Percentiles rank a stretch among this genome's conserved stretches.
Evolutionary conservation across 1,140 invertebrate species (phyloP).

Genomic region (Bombus superbus): DNA sequence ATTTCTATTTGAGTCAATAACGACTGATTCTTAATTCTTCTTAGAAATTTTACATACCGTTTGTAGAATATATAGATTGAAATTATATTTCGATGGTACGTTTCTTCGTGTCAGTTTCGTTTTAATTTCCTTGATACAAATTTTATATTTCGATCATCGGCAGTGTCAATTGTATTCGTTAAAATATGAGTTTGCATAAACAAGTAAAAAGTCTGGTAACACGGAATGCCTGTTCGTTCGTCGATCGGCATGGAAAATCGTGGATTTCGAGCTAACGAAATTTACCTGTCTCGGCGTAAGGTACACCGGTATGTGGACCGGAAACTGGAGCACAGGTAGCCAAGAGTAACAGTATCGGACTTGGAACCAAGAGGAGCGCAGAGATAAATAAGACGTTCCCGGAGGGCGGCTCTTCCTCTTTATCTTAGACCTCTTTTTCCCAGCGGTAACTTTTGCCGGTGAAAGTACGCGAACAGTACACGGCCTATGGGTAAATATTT

Average conservation of each 20-base stretch:
- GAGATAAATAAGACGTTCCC: slow-evolving; percentile 6
- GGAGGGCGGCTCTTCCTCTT: background rate
- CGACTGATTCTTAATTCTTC: too few relatives aligned
- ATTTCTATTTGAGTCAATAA: too few relatives aligned
- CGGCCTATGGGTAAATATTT: slow-evolving; percentile 3
- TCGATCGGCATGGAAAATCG: background rate
- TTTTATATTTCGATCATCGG: too few relatives aligned
- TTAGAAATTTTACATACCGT: too few relatives aligned
- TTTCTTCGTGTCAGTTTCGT: too few relatives aligned
- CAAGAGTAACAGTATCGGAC: background rate
- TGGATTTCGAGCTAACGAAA: background rate
- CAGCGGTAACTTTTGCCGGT: background rate
- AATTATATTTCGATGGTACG: too few relatives aligned
- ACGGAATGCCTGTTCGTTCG: background rate
- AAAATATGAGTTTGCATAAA: too few relatives aligned
- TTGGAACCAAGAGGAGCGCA: background rate
- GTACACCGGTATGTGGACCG: too few relatives aligned
- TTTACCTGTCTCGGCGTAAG: background rate
- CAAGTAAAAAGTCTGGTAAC: background rate
- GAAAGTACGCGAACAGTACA: background rate
- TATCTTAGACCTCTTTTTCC: background rate
- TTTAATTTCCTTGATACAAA: too few relatives aligned
- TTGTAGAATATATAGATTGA: too few relatives aligned
- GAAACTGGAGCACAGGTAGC: background rate
- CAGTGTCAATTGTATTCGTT: too few relatives aligned